Base-by-base conservation (phyloP, 2,888 invertebrate species). In the Apotomis capreana region DNA sequence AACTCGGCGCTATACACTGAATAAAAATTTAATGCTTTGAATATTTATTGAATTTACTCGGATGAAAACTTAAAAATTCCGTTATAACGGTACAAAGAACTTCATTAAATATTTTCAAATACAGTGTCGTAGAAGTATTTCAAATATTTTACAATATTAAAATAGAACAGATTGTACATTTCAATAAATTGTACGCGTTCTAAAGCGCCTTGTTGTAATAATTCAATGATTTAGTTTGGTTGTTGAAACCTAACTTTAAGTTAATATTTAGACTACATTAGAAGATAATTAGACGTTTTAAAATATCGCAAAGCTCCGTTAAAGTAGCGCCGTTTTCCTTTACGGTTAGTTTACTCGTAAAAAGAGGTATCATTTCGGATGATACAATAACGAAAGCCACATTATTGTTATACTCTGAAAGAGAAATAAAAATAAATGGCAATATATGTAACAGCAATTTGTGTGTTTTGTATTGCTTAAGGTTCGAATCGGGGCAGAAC, bases 21-120 rank as follows among this genome's bases (percentile, higher is more conserved):
- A 54, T 40, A 54, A 40, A 64, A 44, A 64, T 54, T 2, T 44
- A 55, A 12, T 26, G 1, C 40, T 51, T 51, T 69, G n/a, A 37
- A 44, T 63, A 69, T 52, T 57, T 69, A 58, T 69, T 37, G n/a
- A 51, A 49, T 13, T 44, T 13, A 36, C 13, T 3, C 5, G 13
- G 4, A 12, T 36, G n/a, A 62, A 37, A 40, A 37, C 51, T 69
- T 40, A 40, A 63, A 63, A 63, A 57, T 40, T 58, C 15, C 15
- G 62, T 69, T 69, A 57, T 13, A 58, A 51, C 26, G 10, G 40
- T 44, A 51, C 51, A 70, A 64, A 58, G 44, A 64, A 64, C 51
- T 69, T 49, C 15, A 58, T 64, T 44, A 52, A 58, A 46, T 58
- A 10, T 40, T 57, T 46, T 54, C 49, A 49, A 69, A 26, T 61